A percentile compares a stretch with the other conserved stretches of the same genome.
Evolutionary conservation across 35 echinoderm and acorn worm species (phyloP).

Genomic region (Holothuria glaberrima): DNA sequence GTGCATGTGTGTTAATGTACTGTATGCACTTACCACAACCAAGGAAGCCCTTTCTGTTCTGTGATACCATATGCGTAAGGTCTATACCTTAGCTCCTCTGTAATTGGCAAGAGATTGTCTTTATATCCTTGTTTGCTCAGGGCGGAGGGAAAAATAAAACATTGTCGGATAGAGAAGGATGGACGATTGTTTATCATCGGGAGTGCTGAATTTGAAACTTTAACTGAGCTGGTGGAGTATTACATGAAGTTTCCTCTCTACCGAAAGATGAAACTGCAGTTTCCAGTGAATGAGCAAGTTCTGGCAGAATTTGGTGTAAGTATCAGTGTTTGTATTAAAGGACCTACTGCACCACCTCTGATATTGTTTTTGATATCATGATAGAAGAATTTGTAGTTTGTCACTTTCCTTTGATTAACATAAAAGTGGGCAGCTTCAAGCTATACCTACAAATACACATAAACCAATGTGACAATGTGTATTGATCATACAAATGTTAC

Average conservation of each 20-base stretch:
- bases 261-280: slow-evolving; percentile 95
- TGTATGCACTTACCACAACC: too few relatives aligned
- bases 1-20: too few relatives aligned
- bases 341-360: neutral
- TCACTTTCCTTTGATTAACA: too few relatives aligned
- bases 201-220: slow-evolving; percentile 91
- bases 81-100: too few relatives aligned
- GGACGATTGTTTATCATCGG: slow-evolving; percentile 90
- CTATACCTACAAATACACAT: too few relatives aligned
- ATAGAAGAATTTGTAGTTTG: too few relatives aligned
- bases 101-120: neutral
- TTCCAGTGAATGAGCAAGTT: slow-evolving; percentile 76
- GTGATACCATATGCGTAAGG: too few relatives aligned
- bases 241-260: slow-evolving; percentile 97
- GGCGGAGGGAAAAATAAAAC: slow-evolving; percentile 98
- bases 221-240: slow-evolving; percentile 82
- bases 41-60: too few relatives aligned
- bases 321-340: neutral
- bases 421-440: too few relatives aligned
- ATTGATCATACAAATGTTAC: too few relatives aligned
- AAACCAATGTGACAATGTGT: too few relatives aligned
- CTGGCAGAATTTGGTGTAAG: slow-evolving; percentile 24
- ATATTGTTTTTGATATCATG: neutral
- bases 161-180: slow-evolving; percentile 97
- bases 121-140: slow-evolving; percentile 44